Percentiles rank a stretch among this genome's conserved stretches.
Conservation (phyloP, 2,797 vertebrate genomes). For the Adelosebastes latens region DNA sequence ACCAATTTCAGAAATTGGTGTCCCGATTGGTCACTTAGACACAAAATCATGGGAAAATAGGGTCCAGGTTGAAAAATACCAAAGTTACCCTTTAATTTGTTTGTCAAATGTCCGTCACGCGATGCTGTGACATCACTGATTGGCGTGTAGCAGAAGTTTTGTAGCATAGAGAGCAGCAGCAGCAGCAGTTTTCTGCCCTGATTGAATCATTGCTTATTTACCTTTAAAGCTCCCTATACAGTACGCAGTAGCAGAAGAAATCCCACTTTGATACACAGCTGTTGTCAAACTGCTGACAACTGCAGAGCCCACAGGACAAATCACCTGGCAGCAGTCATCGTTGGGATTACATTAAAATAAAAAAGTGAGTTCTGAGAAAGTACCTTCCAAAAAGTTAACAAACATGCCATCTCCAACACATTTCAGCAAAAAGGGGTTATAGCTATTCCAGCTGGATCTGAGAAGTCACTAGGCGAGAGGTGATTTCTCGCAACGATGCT, state of each 20-base stretch:
- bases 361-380: constrained; percentile 11
- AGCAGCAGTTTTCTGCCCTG: background rate
- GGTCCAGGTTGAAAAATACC: background rate
- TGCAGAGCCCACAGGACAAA: constrained; percentile 33
- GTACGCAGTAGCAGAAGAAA: constrained; percentile 12
- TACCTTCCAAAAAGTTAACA: background rate
- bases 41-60: background rate
- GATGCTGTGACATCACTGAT: background rate
- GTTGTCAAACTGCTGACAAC: constrained; percentile 46
- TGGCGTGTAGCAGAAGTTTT: background rate
- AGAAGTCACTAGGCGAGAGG: background rate
- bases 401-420: background rate
- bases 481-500: background rate
- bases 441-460: background rate
- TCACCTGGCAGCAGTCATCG: constrained; percentile 6
- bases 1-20: background rate
- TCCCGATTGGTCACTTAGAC: background rate
- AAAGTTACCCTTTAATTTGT: background rate
- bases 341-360: constrained; percentile 22
- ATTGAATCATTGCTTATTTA: constrained; percentile 28
- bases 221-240: constrained; percentile 18
- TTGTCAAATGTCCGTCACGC: background rate
- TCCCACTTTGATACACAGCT: constrained; percentile 39
- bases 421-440: background rate
- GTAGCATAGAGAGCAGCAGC: background rate